Percentiles rank a stretch among this genome's conserved stretches.
phyloP scores from a whole-genome alignment of 2,797 vertebrate genomes.

The Lepilemur ruficaudatus region DNA sequence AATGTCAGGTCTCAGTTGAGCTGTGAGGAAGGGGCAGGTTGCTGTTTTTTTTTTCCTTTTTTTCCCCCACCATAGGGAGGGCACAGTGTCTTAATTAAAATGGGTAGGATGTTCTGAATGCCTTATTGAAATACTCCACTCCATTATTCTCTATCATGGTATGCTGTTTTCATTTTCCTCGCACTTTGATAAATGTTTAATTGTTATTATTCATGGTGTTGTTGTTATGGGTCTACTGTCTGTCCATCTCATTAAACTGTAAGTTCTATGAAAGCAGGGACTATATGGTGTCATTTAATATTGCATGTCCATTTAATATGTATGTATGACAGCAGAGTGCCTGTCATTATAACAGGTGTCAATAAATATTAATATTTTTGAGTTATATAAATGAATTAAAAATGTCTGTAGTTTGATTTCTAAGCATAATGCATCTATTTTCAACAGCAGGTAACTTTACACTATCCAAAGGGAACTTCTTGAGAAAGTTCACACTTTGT shows the following conservation, averaged over 20 bases:
- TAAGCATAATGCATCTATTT: background rate
- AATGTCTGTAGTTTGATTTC: background rate
- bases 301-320: too few species aligned
- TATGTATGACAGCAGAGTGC: background rate
- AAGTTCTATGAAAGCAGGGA: background rate
- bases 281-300: background rate
- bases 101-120: background rate
- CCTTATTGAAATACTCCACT: background rate
- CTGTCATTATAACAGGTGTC: background rate
- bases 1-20: background rate
- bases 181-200: background rate
- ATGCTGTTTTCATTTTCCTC: background rate
- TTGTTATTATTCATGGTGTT: background rate
- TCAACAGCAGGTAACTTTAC: background rate
- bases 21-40: background rate
- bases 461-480: background rate
- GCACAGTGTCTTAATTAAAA: background rate
- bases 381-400: background rate
- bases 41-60: background rate
- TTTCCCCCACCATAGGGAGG: background rate
- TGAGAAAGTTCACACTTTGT: background rate
- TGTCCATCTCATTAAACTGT: background rate
- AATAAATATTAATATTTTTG: background rate
- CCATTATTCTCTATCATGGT: background rate
- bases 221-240: background rate